Evolutionary conservation across 1,140 invertebrate species (phyloP), one percentile per base, ranked within the genome.

Genomic region (Dreissena rostriformis): DNA sequence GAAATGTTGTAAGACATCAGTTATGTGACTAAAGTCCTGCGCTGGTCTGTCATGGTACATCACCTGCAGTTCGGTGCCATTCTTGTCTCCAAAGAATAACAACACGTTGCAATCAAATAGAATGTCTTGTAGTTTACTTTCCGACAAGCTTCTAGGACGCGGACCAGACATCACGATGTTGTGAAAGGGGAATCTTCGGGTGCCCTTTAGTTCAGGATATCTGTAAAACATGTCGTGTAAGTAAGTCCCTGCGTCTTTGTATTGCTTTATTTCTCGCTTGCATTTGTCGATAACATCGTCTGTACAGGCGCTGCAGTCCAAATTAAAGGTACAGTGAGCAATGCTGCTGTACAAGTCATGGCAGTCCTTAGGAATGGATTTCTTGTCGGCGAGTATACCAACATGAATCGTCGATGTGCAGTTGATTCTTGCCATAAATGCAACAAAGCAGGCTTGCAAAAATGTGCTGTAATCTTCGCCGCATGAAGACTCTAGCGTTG

Each of bases 21-120:
- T 71, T 8, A 90, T 75, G 28, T 86, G 83, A 28, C 61, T 49
- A 68, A 84, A 86, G 72, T 88, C 86, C 71, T 90, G 82, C 19
- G 74, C 86, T n/a, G 84, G 86, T 73, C 77, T 76, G 55, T 87
- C 85, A 53, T 86, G 86, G 81, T 87, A 88, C 10, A 83, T 28
- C 49, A 90, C 68, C 51, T 80, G 77, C 55, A 87, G 83, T 72
- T 86, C 73, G 6, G 79, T 26, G 10, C 71, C 63, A 14, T 53
- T 73, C 5, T 75, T 72, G 6, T 67, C 53, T 8, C 77, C 72
- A 22, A 87, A 83, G 0, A 88, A 57, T 6, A 90, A 51, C 66
- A 88, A 39, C 1, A 90, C 75, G 26, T 88, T 86, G 82, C 88
- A 87, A 68, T 88, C 87, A 19, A 84, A 79, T 24, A 90, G 75